Base-by-base conservation (phyloP, 2,888 invertebrate genomes). In the Lasioglossum zephyrum region DNA sequence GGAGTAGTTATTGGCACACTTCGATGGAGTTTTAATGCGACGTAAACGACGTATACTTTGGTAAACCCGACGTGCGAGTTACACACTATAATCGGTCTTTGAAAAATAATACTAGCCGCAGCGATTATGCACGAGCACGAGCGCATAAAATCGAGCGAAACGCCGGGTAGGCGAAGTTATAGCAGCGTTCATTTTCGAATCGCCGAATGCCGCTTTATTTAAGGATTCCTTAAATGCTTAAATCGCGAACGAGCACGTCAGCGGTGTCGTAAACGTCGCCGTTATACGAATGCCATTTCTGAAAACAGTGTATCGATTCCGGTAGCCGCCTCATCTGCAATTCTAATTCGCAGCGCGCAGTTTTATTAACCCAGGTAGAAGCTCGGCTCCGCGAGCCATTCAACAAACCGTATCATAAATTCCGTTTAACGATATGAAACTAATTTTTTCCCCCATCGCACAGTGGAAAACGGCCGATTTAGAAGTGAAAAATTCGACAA, bases 271-370 rank as follows among this genome's bases (percentile, higher is more conserved):
- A 57, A 60, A 81, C 16, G 41, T 57, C 44, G 44, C 31, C 31
- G 39, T 70, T 53, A 69, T 70, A 53, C 66, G 39, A 69, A 53
- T 63, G 11, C 22, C 39, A 47, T 47, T 79, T 79, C 73, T 44
- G 44, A 66, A 73, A 26, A 66, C 31, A 11, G 41, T 47, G 31
- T 53, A 66, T 82, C 53, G 73, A 44, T 73, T 66, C 53, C 73
- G 41, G 79, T 82, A 73, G 79, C 82, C 13, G 73, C 2, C 5
- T 36, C 18, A 82, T 82, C 44, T 82, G 60, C 82, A 79, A 79
- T 79, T 79, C 79, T 66, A 69, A 82, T 82, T 79, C 8, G 39
- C 36, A 16, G 31, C 41, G 47, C 41, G 47, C 6, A 47, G 26
- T 70, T 81, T 81, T 70, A 70, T 53, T 66, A 73, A 73, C 36